These are phyloP conservation scores for Psittacula derbiana DNA, from an alignment of 2,797 vertebrate species.

Conservation along the genomic window DNA sequence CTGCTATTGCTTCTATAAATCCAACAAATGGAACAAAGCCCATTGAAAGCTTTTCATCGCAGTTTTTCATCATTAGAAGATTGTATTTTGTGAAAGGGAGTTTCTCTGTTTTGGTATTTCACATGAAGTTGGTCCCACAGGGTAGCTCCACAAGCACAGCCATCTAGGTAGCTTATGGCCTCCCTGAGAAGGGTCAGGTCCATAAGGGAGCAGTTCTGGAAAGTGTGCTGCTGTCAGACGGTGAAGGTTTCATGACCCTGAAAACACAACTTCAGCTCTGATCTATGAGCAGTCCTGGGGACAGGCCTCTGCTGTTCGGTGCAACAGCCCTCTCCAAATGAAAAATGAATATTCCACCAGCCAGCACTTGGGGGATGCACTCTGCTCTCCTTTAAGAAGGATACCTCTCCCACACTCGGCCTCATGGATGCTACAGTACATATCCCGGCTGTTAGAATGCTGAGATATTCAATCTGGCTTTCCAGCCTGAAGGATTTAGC, in stretches of 20 bases:
- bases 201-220: neutral
- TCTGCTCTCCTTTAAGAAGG: neutral
- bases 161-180: neutral
- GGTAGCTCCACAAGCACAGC: neutral
- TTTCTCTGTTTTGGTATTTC: neutral
- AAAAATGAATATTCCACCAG: neutral
- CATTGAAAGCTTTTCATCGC: neutral
- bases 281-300: neutral
- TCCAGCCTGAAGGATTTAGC: neutral
- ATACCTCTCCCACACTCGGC: neutral
- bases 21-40: slow-evolving; percentile 27
- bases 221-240: neutral
- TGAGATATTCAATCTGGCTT: neutral
- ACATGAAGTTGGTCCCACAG: neutral
- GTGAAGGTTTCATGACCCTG: neutral
- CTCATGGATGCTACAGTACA: accelerated
- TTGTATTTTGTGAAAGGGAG: neutral
- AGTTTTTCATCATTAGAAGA: neutral
- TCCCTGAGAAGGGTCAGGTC: neutral
- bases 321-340: neutral
- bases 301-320: slow-evolving; percentile 4
- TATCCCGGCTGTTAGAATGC: neutral
- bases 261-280: neutral
- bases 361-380: neutral
- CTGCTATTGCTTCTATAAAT: slow-evolving; percentile 50